A percentile compares a stretch with the other conserved stretches of the same genome.
Evolutionary conservation across 2,113 vertebrate genomes (phyloP).

Genomic region (Galemys pyrenaicus): DNA sequence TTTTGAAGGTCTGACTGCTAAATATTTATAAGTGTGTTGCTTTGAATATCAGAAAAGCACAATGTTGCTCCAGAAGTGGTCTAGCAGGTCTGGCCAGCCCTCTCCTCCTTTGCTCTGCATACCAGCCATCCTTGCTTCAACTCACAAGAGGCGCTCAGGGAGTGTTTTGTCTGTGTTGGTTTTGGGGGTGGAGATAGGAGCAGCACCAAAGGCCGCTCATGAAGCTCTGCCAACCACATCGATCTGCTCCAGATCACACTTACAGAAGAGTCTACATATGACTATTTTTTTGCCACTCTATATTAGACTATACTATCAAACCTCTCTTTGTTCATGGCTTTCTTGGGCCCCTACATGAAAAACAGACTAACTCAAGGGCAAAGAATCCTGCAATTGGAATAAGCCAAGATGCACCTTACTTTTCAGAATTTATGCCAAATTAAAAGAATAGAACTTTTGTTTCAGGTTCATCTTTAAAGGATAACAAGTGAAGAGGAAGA

Average conservation of each 20-base stretch:
- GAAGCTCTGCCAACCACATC: background rate
- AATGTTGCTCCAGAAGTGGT: background rate
- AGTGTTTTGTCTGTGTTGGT: background rate
- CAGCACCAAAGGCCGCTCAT: background rate
- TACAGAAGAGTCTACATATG: background rate
- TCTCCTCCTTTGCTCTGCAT: background rate
- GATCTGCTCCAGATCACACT: no score
- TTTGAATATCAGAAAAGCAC: background rate
- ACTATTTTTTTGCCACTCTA: background rate
- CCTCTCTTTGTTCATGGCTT: background rate
- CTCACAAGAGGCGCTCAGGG: background rate
- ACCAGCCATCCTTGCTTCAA: background rate
- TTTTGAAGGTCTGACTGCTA: background rate
- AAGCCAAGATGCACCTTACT: background rate
- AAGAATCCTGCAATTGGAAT: background rate
- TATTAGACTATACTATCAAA: no score
- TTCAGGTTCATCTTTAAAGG: background rate
- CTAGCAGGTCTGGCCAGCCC: background rate
- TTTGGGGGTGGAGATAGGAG: background rate
- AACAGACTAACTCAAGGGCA: background rate
- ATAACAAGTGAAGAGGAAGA: background rate
- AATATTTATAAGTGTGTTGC: background rate
- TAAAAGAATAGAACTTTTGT: background rate
- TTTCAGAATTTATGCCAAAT: slow-evolving; percentile 50
- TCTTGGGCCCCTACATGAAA: background rate